Evolutionary conservation across 2,888 invertebrate genomes (phyloP), one percentile per base, ranked within the genome.

Genomic region (Tromatobia lineatoria): DNA sequence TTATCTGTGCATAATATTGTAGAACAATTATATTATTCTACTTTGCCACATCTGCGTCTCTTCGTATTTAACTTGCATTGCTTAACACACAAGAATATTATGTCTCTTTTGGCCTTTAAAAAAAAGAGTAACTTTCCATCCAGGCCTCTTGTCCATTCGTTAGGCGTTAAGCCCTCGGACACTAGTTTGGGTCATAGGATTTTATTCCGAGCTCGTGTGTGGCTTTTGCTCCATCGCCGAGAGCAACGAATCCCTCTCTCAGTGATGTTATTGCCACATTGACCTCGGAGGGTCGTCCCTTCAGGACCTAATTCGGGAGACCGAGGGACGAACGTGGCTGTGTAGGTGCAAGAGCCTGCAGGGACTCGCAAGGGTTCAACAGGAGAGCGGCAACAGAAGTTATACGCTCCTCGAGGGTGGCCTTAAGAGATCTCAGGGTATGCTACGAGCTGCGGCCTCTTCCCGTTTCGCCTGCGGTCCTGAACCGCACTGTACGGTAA

Each of bases 251-350:
- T 20, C 15, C n/a, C 47, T 50, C 59, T 29, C 15, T 25, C 15
- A 29, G 15, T 29, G 25, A 29, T 29, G 29, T 29, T 59, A 59
- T 54, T 18, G 54, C 54, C 20, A 70, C 52, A 70, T 70, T 54
- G 52, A 38, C 54, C 34, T 54, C 70, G 18, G 34, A 70, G 38
- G 70, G 38, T 70, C 38, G 70, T 54, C 20, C 70, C 54, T 54
- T 70, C 34, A 13, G 70, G 54, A 54, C 54, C 70, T 69, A 69
- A 50, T 50, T 47, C 67, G 69, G n/a, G 18, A 52, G 18, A 52
- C 34, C 52, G 18, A 66, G 13, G 66, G 45, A 45, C 23, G 45
- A 45, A 23, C 20, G 45, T 34, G 45, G n/a, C 18, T 50, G 18
- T 50, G n/a, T 50, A 45, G 42, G 47, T 10, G 47, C 38, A 11